Conservation (phyloP, 2,888 invertebrate genomes). For the Plagodis dolabraria region DNA sequence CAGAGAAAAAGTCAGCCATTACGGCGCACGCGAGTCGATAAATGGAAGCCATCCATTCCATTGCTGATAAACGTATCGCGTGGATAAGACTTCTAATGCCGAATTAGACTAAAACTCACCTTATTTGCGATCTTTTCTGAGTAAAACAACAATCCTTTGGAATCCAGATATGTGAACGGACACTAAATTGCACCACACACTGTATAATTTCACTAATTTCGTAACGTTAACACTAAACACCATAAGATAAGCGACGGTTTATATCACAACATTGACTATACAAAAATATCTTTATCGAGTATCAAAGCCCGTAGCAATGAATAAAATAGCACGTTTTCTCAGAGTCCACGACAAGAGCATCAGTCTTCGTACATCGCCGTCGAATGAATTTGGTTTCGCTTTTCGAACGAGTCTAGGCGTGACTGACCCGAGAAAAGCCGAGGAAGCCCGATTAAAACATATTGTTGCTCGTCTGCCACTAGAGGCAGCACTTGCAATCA, state of each 20-base stretch:
- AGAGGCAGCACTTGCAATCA: conserved; percentile 12
- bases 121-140: conserved; percentile 62
- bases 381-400: conserved; percentile 82
- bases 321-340: conserved; percentile 77
- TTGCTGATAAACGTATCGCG: conserved; percentile 66
- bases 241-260: conserved; percentile 70
- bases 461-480: conserved; percentile 6
- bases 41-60: conserved; percentile 75
- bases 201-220: conserved; percentile 69
- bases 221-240: conserved; percentile 73
- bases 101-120: conserved; percentile 59
- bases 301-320: conserved; percentile 71
- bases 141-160: conserved; percentile 72
- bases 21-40: conserved; percentile 82
- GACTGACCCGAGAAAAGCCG: conserved; percentile 78
- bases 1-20: conserved; percentile 80
- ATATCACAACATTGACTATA: conserved; percentile 76
- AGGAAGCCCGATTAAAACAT: conserved; percentile 38
- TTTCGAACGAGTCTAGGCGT: conserved; percentile 84
- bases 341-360: conserved; percentile 80
- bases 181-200: conserved; percentile 80
- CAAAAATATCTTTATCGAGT: conserved; percentile 68
- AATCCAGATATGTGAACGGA: conserved; percentile 70
- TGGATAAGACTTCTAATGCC: conserved; percentile 41
- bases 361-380: conserved; percentile 82